phyloP scores from a whole-genome alignment of 1,140 invertebrate species.

The Halotydeus destructor region DNA sequence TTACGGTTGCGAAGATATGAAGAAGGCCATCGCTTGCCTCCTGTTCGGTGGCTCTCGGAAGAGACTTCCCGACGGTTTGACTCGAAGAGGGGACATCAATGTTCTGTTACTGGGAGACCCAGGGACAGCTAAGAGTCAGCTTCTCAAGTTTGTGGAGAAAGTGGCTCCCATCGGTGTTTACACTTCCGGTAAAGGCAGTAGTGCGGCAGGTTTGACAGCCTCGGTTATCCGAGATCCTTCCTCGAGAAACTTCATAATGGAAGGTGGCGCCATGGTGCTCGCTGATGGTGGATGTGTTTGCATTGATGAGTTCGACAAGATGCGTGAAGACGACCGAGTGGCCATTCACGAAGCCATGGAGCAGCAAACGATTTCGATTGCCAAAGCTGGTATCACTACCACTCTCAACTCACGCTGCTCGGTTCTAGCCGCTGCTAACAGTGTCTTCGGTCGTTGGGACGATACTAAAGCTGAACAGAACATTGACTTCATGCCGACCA shows the following conservation, averaged over 20 bases:
- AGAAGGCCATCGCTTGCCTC: constrained; percentile 87
- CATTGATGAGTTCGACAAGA: constrained; percentile 99
- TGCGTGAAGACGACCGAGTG: constrained; percentile 96
- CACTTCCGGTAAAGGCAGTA: constrained; percentile 96
- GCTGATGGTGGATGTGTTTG: constrained; percentile 98
- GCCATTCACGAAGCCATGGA: constrained; percentile 99
- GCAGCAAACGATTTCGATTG: constrained; percentile 98
- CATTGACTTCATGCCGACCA: constrained; percentile 99
- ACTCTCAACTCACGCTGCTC: constrained; percentile 95
- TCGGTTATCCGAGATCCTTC: constrained; percentile 84
- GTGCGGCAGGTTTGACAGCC: constrained; percentile 93
- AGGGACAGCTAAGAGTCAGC: constrained; percentile 93
- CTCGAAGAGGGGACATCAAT: constrained; percentile 89
- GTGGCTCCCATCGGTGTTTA: constrained; percentile 91
- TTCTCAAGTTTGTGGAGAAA: constrained; percentile 92
- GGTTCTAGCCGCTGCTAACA: constrained; percentile 93
- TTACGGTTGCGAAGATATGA: constrained; percentile 81
- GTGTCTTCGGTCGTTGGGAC: constrained; percentile 95
- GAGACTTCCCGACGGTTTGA: constrained; percentile 74
- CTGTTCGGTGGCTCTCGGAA: constrained; percentile 67
- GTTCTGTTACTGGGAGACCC: constrained; percentile 88
- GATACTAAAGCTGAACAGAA: constrained; percentile 87
- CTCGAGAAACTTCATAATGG: constrained; percentile 90
- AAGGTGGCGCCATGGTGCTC: constrained; percentile 97
- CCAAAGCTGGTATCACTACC: constrained; percentile 97